These are phyloP conservation scores for Casuarius casuarius DNA, from an alignment of 2,113 vertebrate species.

Conservation along the genomic window DNA sequence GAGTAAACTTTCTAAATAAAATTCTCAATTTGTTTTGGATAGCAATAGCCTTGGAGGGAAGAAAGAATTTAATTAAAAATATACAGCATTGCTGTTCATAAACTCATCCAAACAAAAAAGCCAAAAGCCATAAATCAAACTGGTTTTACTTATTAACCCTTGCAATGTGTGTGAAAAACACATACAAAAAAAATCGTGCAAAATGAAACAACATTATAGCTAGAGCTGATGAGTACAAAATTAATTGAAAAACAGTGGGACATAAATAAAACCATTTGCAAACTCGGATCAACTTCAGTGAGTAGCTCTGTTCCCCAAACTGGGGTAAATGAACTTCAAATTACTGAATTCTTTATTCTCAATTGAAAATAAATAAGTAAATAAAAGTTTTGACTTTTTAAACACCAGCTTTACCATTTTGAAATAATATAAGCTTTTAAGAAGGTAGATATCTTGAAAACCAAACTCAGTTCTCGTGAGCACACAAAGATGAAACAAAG, in stretches of 20 bases:
- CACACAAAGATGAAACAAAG: background rate
- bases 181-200: background rate
- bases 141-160: conserved; percentile 16
- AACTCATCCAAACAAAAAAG: conserved; percentile 16
- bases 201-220: background rate
- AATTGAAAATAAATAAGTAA: background rate
- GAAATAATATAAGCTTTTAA: background rate
- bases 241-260: background rate
- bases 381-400: background rate
- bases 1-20: background rate
- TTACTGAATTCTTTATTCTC: background rate
- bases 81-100: background rate
- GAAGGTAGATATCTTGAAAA: background rate
- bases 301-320: background rate
- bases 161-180: background rate
- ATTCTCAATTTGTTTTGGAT: background rate
- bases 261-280: background rate
- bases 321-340: background rate
- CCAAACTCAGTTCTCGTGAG: background rate
- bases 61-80: conserved; percentile 34
- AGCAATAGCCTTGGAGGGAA: conserved; percentile 5
- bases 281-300: background rate
- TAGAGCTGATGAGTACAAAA: background rate
- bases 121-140: background rate
- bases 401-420: background rate